A percentile compares a stretch with the other conserved stretches of the same genome.
Conservation (phyloP, 2,113 vertebrate species). For the Stictonetta naevosa region DNA sequence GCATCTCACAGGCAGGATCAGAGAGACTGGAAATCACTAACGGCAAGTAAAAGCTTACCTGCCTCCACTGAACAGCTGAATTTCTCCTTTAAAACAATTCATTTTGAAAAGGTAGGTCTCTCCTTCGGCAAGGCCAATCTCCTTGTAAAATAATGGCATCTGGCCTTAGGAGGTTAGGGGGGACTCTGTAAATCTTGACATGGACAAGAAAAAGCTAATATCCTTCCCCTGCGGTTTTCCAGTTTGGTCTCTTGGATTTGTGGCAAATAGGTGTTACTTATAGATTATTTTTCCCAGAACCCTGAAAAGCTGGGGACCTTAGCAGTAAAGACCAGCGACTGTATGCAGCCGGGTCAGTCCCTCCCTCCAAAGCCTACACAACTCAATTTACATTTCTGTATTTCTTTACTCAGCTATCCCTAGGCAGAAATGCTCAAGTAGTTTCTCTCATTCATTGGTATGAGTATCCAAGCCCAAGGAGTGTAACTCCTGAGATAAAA, state of each 20-base stretch:
- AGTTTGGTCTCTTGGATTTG: background rate
- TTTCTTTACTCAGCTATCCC: background rate
- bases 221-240: background rate
- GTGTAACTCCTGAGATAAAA: constrained; percentile 19
- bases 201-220: background rate
- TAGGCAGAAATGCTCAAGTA: background rate
- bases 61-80: background rate
- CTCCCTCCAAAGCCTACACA: background rate
- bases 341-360: background rate
- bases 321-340: background rate
- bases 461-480: background rate
- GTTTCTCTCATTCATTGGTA: background rate
- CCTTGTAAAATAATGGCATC: background rate
- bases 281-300: background rate
- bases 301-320: background rate
- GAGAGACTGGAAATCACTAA: background rate
- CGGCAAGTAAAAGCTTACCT: background rate
- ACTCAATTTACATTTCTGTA: background rate
- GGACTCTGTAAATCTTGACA: background rate
- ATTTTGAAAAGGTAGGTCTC: background rate
- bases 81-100: background rate
- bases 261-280: background rate
- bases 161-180: background rate
- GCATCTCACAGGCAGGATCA: background rate
- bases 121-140: background rate